Evolutionary conservation across 2,888 invertebrate genomes (phyloP).

Genomic region (Periphyllus acericola): DNA sequence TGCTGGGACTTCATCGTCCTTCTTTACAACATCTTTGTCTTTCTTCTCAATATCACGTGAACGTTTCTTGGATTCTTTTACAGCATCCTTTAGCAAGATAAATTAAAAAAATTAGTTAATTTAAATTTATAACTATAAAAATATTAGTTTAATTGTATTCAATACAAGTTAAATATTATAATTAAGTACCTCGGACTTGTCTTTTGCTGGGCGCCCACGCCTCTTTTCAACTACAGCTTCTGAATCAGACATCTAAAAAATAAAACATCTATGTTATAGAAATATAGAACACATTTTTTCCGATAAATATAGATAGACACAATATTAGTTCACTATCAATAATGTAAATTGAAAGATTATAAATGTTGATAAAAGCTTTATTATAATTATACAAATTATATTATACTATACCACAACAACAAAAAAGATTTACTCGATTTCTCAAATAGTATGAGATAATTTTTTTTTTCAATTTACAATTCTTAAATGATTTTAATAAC

Average conservation of each 20-base stretch:
- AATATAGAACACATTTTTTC: not conserved
- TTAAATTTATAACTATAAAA: not conserved
- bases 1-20: slow-evolving; percentile 67
- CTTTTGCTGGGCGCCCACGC: slow-evolving; percentile 56
- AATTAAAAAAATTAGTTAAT: not conserved
- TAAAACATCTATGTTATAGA: not conserved
- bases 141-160: not conserved
- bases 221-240: slow-evolving; percentile 57
- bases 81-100: slow-evolving; percentile 8
- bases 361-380: too few species aligned
- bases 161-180: not conserved
- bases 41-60: slow-evolving; percentile 63
- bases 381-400: too few species aligned
- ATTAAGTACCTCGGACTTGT: slow-evolving; percentile 52
- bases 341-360: too few species aligned
- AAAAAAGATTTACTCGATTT: too few species aligned
- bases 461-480: too few species aligned
- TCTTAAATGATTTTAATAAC: too few species aligned
- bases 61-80: slow-evolving; percentile 54
- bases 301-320: not conserved
- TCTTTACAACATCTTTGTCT: slow-evolving; percentile 64
- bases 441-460: too few species aligned
- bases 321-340: too few species aligned
- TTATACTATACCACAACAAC: too few species aligned
- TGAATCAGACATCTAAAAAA: slow-evolving; percentile 56